A percentile compares a stretch with the other conserved stretches of the same genome.
Evolutionary conservation across 2,113 vertebrate species (phyloP).

Genomic region (Tonatia bakeri): DNA sequence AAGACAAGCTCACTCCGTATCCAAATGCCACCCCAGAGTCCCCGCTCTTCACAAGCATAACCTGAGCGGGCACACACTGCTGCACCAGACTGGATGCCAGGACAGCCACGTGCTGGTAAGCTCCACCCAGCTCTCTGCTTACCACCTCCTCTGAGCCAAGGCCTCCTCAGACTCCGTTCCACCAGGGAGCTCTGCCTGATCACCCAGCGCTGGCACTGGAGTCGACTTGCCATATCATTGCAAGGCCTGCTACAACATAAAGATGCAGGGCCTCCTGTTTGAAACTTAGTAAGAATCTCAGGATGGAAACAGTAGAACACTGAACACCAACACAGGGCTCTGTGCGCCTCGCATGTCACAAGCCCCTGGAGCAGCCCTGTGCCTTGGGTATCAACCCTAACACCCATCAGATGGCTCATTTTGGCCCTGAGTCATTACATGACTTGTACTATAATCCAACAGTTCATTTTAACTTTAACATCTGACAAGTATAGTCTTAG

Average conservation of each 20-base stretch:
- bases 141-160: not conserved
- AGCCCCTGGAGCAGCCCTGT: not conserved
- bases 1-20: fast-evolving
- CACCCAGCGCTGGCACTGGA: not conserved
- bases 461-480: not conserved
- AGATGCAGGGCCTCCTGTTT: not conserved
- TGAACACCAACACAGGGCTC: not conserved
- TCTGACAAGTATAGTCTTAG: not conserved
- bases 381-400: not conserved
- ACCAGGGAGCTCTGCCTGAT: not conserved
- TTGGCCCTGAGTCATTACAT: not conserved
- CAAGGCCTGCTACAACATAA: not conserved
- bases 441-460: not conserved
- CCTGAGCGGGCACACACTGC: not conserved
- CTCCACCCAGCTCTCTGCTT: not conserved
- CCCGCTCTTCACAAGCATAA: not conserved
- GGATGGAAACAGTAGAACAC: not conserved
- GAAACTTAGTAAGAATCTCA: not conserved
- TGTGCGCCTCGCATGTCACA: fast-evolving
- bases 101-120: fast-evolving
- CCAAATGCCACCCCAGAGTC: not conserved
- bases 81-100: not conserved
- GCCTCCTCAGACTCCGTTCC: not conserved
- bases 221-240: not conserved
- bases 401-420: not conserved